These are phyloP conservation scores for Melitaea cinxia DNA, from an alignment of 1,140 invertebrate species.

Conservation along the genomic window DNA sequence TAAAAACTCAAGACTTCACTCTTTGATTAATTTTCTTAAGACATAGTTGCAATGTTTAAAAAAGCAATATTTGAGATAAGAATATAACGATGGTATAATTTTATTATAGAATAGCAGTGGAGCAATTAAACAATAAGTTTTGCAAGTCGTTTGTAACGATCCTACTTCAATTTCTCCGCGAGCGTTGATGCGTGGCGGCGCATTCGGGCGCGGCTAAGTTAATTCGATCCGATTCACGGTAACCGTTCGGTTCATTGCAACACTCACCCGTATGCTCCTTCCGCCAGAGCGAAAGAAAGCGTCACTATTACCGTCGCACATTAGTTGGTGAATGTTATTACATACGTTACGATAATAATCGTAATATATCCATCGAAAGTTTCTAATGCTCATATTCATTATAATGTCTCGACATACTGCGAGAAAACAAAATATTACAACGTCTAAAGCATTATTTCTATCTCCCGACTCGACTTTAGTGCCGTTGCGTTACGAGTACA, in stretches of 20 bases:
- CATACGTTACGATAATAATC: background rate
- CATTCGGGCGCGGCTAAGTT: slow-evolving; percentile 74
- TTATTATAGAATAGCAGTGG: slow-evolving; percentile 3
- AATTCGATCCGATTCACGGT: slow-evolving; percentile 74
- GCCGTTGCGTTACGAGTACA: slow-evolving; percentile 53
- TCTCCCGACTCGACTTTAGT: background rate
- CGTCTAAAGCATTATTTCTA: background rate
- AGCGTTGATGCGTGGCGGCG: slow-evolving; percentile 66
- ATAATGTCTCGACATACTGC: background rate
- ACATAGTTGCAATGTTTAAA: too few species aligned
- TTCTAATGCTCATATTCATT: background rate
- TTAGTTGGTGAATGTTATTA: background rate
- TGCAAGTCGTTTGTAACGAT: slow-evolving; percentile 67
- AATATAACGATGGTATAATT: slow-evolving; percentile 2
- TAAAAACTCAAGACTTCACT: slow-evolving; percentile 60
- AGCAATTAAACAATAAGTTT: slow-evolving; percentile 55
- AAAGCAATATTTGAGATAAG: too few species aligned
- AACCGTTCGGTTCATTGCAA: slow-evolving; percentile 64
- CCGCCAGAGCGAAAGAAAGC: slow-evolving; percentile 59
- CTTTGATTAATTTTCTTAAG: too few species aligned
- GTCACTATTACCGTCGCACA: background rate
- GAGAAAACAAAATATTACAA: background rate
- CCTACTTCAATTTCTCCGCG: slow-evolving; percentile 75
- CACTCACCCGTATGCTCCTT: slow-evolving; percentile 58
- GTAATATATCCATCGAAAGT: background rate